Evolutionary conservation across 2,888 invertebrate species (phyloP).

Genomic region (Cryptus viduatorius): DNA sequence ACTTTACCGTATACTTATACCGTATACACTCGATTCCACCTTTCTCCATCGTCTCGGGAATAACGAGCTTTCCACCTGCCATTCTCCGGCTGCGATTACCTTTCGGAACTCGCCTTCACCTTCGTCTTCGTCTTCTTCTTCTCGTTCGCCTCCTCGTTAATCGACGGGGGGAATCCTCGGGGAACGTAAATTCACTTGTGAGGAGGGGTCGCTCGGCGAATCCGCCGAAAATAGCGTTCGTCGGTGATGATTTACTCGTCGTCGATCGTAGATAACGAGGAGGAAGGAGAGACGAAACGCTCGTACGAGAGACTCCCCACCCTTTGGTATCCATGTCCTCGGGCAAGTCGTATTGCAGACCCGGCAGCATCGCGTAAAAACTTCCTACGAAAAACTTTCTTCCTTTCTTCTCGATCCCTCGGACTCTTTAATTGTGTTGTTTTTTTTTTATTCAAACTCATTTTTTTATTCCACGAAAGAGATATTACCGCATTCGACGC

Average conservation of each 20-base stretch:
- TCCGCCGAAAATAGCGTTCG: constrained; percentile 28
- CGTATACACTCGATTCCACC: constrained; percentile 29
- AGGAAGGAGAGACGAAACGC: constrained; percentile 7
- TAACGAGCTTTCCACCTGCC: constrained; percentile 51
- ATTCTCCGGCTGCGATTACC: constrained; percentile 33
- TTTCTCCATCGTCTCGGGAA: constrained; percentile 42
- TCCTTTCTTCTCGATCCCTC: constrained; percentile 20
- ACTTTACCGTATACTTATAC: constrained; percentile 21
- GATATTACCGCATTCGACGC: neutral
- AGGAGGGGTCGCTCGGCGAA: neutral
- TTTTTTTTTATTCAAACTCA: neutral
- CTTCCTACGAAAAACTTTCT: constrained; percentile 22
- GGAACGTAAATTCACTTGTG: constrained; percentile 28
- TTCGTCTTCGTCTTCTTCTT: constrained; percentile 32
- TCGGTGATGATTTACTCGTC: constrained; percentile 20
- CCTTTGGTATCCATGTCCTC: constrained; percentile 15
- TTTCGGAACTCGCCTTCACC: constrained; percentile 11
- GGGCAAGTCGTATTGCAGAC: constrained; percentile 4
- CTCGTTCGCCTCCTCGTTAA: constrained; percentile 31
- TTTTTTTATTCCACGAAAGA: neutral
- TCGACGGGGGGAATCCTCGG: constrained; percentile 31
- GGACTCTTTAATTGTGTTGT: neutral
- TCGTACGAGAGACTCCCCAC: neutral
- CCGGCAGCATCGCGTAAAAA: neutral
- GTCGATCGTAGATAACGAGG: constrained; percentile 43